Evolutionary conservation across 2,888 invertebrate species (phyloP), one percentile per base, ranked within the genome.

Genomic region (Timema podura): DNA sequence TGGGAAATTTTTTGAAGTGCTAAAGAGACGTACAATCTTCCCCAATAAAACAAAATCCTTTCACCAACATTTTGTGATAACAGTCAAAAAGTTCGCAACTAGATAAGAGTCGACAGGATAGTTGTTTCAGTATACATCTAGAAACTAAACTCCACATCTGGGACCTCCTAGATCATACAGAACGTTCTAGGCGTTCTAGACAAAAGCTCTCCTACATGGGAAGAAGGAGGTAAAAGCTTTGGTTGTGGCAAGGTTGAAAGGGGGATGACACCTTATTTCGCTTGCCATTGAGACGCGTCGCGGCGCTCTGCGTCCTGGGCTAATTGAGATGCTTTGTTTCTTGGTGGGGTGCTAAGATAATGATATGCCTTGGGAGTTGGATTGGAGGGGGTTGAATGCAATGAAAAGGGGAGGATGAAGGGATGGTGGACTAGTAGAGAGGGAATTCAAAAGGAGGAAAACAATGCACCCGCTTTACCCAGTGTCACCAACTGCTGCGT

Each of bases 401-500:
- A 30, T 30, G 30, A 30, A 30, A 30, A 30, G 30, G 30, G 30
- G 30, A 30, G 30, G 30, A 30, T 30, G 30, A 30, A 30, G 30
- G 30, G 30, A 30, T 30, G 30, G 30, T 30, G 30, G 1, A 30
- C 1, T 30, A 30, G 30, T 30, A 30, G 30, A 3, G 30, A 30
- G 30, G 30, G 30, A 30, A 30, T 30, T 30, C 30, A 30, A 30
- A 45, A 61, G 61, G 61, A 61, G 61, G 61, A 61, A 61, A 61
- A 61, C 61, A 61, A 61, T 61, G 61, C 44, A 45, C 61, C 30
- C 10, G 9, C 5, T 45, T 30, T 61, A 30, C 61, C 13, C 61
- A 45, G 13, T 45, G 61, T 61, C 61, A 61, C 61, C 61, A 61
- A 61, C 61, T 61, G 61, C 61, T 61, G 61, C 45, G 30, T 61